phyloP scores from a whole-genome alignment of 2,113 vertebrate species.

The Bombycilla garrulus region DNA sequence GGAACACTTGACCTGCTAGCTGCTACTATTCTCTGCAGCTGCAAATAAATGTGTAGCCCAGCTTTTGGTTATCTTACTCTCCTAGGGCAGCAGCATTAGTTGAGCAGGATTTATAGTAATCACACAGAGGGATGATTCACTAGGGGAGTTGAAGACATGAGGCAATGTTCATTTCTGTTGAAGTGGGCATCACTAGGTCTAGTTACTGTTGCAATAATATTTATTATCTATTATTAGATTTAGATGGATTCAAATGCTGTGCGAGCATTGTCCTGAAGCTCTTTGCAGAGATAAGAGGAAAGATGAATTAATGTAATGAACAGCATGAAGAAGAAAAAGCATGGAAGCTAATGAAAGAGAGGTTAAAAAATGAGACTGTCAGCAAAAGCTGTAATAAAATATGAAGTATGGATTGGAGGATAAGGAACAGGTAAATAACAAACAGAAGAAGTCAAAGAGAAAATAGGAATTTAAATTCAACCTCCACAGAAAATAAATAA shows the following conservation, averaged over 20 bases:
- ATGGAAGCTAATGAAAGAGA: background rate
- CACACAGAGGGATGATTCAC: rapidly evolving
- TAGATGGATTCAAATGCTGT: background rate
- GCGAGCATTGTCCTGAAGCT: background rate
- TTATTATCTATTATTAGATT: background rate
- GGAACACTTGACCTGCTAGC: background rate
- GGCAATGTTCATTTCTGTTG: background rate
- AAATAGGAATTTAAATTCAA: background rate
- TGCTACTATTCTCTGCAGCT: background rate
- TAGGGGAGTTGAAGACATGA: background rate
- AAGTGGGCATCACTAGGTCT: background rate
- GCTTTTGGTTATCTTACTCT: background rate
- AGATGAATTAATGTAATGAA: background rate
- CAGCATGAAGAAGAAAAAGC: background rate
- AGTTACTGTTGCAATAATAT: background rate
- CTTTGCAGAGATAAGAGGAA: background rate
- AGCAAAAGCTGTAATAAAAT: background rate
- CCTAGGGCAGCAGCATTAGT: background rate
- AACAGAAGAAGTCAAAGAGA: background rate
- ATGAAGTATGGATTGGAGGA: background rate
- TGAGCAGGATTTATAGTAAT: background rate
- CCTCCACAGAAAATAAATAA: background rate
- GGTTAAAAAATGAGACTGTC: background rate
- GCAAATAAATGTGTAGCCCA: background rate
- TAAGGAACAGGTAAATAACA: background rate